A percentile compares a stretch with the other conserved stretches of the same genome.
phyloP scores from a whole-genome alignment of 1,140 invertebrate species.

The Ceratina calcarata region DNA sequence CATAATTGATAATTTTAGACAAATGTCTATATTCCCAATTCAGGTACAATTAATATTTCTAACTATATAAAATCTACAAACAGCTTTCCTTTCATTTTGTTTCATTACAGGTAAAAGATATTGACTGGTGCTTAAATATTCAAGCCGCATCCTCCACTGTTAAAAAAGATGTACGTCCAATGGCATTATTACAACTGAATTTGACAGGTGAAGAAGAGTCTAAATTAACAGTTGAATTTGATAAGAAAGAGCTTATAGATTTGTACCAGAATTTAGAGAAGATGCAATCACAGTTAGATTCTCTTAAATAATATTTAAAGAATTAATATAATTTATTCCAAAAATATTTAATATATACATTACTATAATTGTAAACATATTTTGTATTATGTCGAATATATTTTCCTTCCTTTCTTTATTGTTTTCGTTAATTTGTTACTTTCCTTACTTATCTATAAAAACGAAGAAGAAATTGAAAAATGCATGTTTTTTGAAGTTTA shows the following conservation, averaged over 20 bases:
- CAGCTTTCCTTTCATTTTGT: neutral
- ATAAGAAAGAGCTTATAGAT: constrained; percentile 68
- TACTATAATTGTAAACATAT: constrained; percentile 17
- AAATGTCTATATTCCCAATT: constrained; percentile 72
- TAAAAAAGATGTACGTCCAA: constrained; percentile 66
- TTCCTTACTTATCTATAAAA: neutral
- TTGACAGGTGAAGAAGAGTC: constrained; percentile 59
- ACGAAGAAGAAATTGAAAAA: neutral
- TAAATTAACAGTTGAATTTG: constrained; percentile 72
- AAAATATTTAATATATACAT: constrained; percentile 27
- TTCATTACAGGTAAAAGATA: constrained; percentile 65
- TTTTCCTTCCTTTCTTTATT: constrained; percentile 29
- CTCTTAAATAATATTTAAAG: constrained; percentile 67
- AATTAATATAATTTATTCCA: constrained; percentile 22
- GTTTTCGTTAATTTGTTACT: neutral
- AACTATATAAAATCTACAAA: neutral
- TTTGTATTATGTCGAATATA: constrained; percentile 41
- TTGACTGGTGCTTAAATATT: constrained; percentile 74
- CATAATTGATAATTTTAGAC: constrained; percentile 68
- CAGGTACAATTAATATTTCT: constrained; percentile 59
- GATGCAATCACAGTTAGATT: constrained; percentile 74
- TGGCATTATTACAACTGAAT: constrained; percentile 70
- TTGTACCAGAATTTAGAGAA: constrained; percentile 72
- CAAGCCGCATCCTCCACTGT: constrained; percentile 70
- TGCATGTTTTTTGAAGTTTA: constrained; percentile 10